phyloP scores from a whole-genome alignment of 2,888 invertebrate genomes.

The Epirrita christyi region DNA sequence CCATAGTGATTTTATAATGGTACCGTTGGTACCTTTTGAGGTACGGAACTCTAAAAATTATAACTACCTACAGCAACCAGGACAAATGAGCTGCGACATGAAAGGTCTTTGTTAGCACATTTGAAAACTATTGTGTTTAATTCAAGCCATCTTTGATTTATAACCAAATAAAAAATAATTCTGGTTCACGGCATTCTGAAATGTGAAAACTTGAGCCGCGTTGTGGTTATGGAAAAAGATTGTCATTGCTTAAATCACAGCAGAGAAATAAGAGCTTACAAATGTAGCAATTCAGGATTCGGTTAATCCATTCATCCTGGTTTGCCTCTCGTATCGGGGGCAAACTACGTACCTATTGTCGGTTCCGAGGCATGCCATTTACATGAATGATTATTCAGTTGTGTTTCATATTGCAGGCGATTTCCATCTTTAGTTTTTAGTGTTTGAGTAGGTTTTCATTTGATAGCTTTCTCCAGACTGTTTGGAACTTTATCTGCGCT shows the following conservation, averaged over 20 bases:
- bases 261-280: conserved; percentile 2
- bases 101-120: too few relatives aligned
- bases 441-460: conserved; percentile 49
- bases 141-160: too few relatives aligned
- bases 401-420: conserved; percentile 42
- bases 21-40: too few relatives aligned
- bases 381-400: conserved; percentile 76
- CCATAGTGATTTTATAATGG: too few relatives aligned
- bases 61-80: too few relatives aligned
- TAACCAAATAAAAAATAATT: too few relatives aligned
- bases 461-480: conserved; percentile 42
- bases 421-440: conserved; percentile 45
- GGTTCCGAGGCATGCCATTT: conserved; percentile 72
- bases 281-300: conserved; percentile 51
- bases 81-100: too few relatives aligned
- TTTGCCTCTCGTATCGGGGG: conserved; percentile 61
- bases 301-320: conserved; percentile 68
- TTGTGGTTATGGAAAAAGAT: background rate
- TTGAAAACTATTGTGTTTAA: too few relatives aligned
- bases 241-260: background rate
- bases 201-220: conserved; percentile 13
- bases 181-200: too few relatives aligned
- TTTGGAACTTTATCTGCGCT: conserved; percentile 67
- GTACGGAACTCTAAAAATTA: too few relatives aligned
- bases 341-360: conserved; percentile 73